phyloP scores from a whole-genome alignment of 1,140 invertebrate species.

The Palaemon carinicauda region DNA sequence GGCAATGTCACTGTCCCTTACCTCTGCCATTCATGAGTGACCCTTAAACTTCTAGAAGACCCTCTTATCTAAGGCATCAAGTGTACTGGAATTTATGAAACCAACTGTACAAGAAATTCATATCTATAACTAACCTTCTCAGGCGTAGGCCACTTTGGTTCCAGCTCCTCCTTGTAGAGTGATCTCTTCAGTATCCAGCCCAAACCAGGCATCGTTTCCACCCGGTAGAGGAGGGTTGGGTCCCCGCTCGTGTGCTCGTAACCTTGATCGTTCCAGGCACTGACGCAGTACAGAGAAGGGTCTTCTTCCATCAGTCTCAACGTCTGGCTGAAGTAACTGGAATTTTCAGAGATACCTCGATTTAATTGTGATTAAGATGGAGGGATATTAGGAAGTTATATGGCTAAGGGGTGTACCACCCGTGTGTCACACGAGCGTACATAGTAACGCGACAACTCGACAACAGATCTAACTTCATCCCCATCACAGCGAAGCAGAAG shows the following conservation, averaged over 20 bases:
- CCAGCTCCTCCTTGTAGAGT: conserved; percentile 74
- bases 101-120: not conserved
- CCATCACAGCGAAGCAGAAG: too few species aligned
- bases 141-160: conserved; percentile 73
- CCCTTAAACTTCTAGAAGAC: too few species aligned
- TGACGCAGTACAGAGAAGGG: conserved; percentile 72
- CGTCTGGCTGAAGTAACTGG: conserved; percentile 74
- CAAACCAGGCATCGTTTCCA: conserved; percentile 76
- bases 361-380: too few species aligned
- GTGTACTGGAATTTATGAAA: not conserved
- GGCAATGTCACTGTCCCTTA: too few species aligned
- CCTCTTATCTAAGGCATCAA: too few species aligned
- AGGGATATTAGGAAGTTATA: too few species aligned
- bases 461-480: too few species aligned
- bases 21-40: too few species aligned
- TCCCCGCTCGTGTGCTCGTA: conserved; percentile 74
- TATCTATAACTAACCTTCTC: conserved; percentile 69
- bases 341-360: too few species aligned
- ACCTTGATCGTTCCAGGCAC: conserved; percentile 77
- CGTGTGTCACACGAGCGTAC: too few species aligned
- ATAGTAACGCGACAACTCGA: too few species aligned
- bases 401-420: too few species aligned
- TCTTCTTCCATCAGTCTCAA: conserved; percentile 71
- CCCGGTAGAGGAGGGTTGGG: conserved; percentile 70
- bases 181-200: conserved; percentile 73